Base-by-base conservation (phyloP, 2,888 invertebrate genomes). In the Catocala fraxini region DNA sequence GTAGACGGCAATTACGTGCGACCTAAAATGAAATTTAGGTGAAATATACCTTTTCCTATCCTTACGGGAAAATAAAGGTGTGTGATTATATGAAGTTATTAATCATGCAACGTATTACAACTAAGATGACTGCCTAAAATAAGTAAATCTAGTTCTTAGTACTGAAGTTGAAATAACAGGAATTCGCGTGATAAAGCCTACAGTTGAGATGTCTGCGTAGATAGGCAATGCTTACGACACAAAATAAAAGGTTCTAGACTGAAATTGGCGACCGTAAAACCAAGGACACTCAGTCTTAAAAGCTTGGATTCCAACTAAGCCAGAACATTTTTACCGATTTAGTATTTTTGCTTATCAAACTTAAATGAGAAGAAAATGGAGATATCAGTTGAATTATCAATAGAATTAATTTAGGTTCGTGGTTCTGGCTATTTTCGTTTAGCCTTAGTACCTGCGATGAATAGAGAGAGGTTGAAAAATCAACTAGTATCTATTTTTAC, bases 221-320 rank as follows among this genome's bases (percentile, higher is more conserved):
- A 75, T 70, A 63, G 65, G 63, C 39, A 51, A 61, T 68, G 68
- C 70, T 75, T 70, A 65, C 61, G 65, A 68, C 72, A 70, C 70
- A 55, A 62, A 70, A 68, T 70, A 72, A 75, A 68, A 64, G 70
- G 70, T 56, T 58, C 59, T 47, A 54, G 56, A 52, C 58, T 63
- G 47, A 74, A 72, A 67, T 72, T 72, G 70, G 61, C 49, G 55
- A 59, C 57, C 62, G 57, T 67, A 62, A 60, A 59, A 55, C 54
- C 61, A 60, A 70, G 68, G 62, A 60, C 68, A 60, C 43, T 15
- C 55, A 60, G 52, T 57, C 55, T 72, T 62, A 58, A 68, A 68
- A 64, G 49, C 62, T 56, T 53, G 52, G 48, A 25, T 59, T 52
- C 51, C n/a, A 41, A 34, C 34, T 35, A 12, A 45, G 42, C 57